Percentiles rank a stretch among this genome's conserved stretches.
Evolutionary conservation across 2,888 invertebrate species (phyloP).

Genomic region (Pocota personata): DNA sequence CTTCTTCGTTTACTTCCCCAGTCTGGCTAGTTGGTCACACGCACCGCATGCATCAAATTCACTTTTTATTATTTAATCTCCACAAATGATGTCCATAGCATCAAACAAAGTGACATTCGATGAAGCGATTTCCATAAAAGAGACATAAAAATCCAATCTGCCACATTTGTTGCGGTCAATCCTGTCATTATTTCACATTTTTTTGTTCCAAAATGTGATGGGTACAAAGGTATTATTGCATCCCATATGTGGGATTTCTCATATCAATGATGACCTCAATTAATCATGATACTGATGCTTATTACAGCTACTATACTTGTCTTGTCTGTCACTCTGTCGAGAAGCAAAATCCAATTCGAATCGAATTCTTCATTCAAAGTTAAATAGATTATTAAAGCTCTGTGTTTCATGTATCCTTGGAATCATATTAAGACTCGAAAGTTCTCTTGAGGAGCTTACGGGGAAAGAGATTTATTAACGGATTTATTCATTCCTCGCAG

Average conservation of each 20-base stretch:
- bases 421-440: not conserved
- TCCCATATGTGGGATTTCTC: slow-evolving; percentile 50
- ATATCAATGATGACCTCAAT: slow-evolving; percentile 68
- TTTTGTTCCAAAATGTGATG: slow-evolving; percentile 33
- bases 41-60: slow-evolving; percentile 75
- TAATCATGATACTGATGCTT: slow-evolving; percentile 58
- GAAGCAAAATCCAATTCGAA: not conserved
- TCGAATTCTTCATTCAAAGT: slow-evolving; percentile 43
- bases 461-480: slow-evolving; percentile 46
- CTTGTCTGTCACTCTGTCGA: not conserved
- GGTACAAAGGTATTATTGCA: slow-evolving; percentile 25
- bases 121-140: slow-evolving; percentile 79
- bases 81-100: slow-evolving; percentile 69
- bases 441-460: not conserved
- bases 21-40: not conserved
- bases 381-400: slow-evolving; percentile 24
- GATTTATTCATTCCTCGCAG: slow-evolving; percentile 53
- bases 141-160: slow-evolving; percentile 80
- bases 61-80: slow-evolving; percentile 75
- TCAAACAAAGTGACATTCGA: slow-evolving; percentile 76
- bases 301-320: not conserved
- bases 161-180: slow-evolving; percentile 79
- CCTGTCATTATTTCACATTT: slow-evolving; percentile 70
- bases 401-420: not conserved
- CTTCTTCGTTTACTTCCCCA: not conserved